A percentile compares a stretch with the other conserved stretches of the same genome.
phyloP scores from a whole-genome alignment of 2,888 invertebrate genomes.

The Chromoteleia sp. region DNA sequence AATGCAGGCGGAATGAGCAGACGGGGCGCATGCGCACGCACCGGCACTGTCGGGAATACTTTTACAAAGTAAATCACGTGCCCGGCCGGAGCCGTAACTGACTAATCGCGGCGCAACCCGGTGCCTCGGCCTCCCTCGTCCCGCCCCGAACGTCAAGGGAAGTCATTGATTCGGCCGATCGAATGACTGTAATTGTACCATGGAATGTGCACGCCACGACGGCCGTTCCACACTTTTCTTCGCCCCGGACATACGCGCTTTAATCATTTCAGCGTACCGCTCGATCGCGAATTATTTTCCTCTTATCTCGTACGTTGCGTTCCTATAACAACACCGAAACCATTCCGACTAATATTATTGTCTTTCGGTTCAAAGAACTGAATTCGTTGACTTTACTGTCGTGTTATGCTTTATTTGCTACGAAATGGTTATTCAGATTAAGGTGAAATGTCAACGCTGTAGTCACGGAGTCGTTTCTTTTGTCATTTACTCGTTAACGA shows the following conservation, averaged over 20 bases:
- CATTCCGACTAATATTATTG: no score
- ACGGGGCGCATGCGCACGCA: conserved; percentile 38
- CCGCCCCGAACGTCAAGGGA: conserved; percentile 13
- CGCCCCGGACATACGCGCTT: not conserved
- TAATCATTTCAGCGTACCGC: not conserved
- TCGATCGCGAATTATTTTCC: no score
- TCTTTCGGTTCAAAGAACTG: no score
- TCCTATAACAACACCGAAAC: no score
- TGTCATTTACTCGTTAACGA: no score
- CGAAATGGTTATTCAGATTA: no score
- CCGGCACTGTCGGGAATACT: conserved; percentile 30
- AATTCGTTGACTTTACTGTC: no score
- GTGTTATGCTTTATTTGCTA: no score
- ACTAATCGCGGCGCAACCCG: conserved; percentile 46
- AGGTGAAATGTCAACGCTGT: no score
- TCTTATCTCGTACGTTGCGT: no score
- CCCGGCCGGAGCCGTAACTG: conserved; percentile 45
- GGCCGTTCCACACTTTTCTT: conserved; percentile 3
- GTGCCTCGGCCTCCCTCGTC: conserved; percentile 10
- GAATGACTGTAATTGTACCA: conserved; percentile 39
- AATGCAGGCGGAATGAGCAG: no score
- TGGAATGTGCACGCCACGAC: conserved; percentile 6
- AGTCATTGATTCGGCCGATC: conserved; percentile 53
- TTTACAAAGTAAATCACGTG: conserved; percentile 17
- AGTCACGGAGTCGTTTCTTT: no score